These are phyloP conservation scores for Gymnarchus niloticus DNA, from an alignment of 2,113 vertebrate species.

Conservation along the genomic window DNA sequence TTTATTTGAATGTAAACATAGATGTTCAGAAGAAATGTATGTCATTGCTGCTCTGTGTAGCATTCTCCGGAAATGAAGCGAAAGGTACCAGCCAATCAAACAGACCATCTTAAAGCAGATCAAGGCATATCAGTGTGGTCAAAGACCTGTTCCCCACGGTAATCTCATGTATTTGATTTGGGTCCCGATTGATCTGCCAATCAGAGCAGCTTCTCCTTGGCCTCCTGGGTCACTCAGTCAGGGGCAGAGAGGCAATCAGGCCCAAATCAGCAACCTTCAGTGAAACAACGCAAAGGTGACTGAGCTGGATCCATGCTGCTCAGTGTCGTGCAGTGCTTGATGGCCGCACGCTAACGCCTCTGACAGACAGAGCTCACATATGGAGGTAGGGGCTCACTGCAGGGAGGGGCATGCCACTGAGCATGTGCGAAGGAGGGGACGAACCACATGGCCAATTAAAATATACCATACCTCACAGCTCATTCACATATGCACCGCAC, in stretches of 20 bases:
- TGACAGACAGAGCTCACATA: not conserved
- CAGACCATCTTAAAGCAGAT: not conserved
- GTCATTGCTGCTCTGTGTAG: too few species aligned
- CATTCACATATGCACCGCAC: not conserved
- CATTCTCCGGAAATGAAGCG: not conserved
- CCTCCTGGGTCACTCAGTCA: conserved; percentile 37
- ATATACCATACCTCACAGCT: not conserved
- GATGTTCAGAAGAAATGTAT: not conserved
- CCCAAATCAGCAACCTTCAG: conserved; percentile 59
- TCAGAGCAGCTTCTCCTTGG: conserved; percentile 43
- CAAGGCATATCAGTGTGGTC: conserved; percentile 38
- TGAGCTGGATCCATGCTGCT: conserved; percentile 28
- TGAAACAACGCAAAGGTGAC: conserved; percentile 47
- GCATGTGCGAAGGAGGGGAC: not conserved
- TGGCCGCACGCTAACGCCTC: not conserved
- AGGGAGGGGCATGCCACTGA: not conserved
- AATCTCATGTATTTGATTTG: conserved; percentile 36
- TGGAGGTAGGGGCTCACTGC: not conserved
- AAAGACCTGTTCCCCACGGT: conserved; percentile 34
- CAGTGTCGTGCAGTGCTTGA: not conserved
- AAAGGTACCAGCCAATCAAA: not conserved
- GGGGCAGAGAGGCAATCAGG: conserved; percentile 58
- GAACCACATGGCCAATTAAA: not conserved
- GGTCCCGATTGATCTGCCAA: conserved; percentile 63
- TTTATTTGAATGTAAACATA: not conserved